A percentile compares a stretch with the other conserved stretches of the same genome.
Evolutionary conservation across 2,797 vertebrate genomes (phyloP).

Genomic region (Moxostoma hubbsi): DNA sequence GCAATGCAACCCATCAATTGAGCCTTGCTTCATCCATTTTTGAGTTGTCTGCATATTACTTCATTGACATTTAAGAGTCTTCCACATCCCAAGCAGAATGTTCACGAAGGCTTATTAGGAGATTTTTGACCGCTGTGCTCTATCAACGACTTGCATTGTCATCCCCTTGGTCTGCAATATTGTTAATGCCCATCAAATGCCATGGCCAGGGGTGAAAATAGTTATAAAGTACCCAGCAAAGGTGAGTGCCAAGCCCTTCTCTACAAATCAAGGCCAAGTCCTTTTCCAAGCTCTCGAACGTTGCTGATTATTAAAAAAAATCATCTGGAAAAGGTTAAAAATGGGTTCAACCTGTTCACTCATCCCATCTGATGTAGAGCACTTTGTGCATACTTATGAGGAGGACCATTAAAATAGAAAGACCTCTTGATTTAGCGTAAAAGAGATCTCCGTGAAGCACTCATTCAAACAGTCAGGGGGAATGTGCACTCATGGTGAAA

Average conservation of each 20-base stretch:
- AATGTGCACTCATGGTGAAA: slow-evolving; percentile 68
- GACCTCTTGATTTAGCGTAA: slow-evolving; percentile 49
- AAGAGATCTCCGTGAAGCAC: slow-evolving; percentile 65
- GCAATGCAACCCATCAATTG: neutral
- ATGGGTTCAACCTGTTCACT: slow-evolving; percentile 79
- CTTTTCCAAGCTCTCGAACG: slow-evolving; percentile 36
- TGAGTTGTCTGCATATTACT: neutral
- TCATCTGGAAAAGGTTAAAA: slow-evolving; percentile 63
- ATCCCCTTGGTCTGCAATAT: slow-evolving; percentile 16
- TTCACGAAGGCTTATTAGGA: neutral
- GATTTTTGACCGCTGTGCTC: neutral
- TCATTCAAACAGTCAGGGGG: slow-evolving; percentile 71
- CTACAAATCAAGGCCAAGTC: slow-evolving; percentile 49
- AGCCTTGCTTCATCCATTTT: slow-evolving; percentile 1
- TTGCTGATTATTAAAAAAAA: slow-evolving; percentile 22
- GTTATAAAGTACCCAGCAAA: slow-evolving; percentile 25
- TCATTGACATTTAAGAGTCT: slow-evolving; percentile 1
- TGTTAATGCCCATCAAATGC: slow-evolving; percentile 38
- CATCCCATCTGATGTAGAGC: slow-evolving; percentile 70
- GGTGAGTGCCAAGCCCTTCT: slow-evolving; percentile 21
- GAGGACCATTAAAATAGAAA: slow-evolving; percentile 57
- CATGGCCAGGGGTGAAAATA: slow-evolving; percentile 24
- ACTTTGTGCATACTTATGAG: slow-evolving; percentile 59
- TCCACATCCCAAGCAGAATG: slow-evolving; percentile 25
- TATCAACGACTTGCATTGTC: neutral